Evolutionary conservation across 2,888 invertebrate genomes (phyloP).

Genomic region (Lycocerus yunnanus): DNA sequence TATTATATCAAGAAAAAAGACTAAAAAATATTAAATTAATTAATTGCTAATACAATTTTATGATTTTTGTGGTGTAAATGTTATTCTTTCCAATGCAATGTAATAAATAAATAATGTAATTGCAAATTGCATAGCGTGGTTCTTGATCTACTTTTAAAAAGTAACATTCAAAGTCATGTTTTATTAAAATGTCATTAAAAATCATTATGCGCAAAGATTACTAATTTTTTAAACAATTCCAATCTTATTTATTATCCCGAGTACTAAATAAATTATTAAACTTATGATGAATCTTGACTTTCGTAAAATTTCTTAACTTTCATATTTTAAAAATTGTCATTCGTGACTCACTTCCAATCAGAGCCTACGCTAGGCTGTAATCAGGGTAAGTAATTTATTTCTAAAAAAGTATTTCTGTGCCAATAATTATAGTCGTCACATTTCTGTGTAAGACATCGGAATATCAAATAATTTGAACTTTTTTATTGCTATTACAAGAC

Average conservation of each 20-base stretch:
- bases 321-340: too few species aligned
- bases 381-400: too few species aligned
- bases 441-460: too few species aligned
- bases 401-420: too few species aligned
- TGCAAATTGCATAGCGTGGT: not conserved
- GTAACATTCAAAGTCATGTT: not conserved
- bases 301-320: not conserved
- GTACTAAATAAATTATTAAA: not conserved
- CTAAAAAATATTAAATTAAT: too few species aligned
- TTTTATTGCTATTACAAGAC: too few species aligned
- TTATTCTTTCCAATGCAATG: not conserved
- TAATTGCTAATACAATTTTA: not conserved
- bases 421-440: too few species aligned
- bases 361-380: too few species aligned
- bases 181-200: not conserved
- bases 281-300: not conserved
- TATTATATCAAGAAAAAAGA: too few species aligned
- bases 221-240: not conserved
- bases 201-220: not conserved
- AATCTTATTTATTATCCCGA: not conserved
- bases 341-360: too few species aligned
- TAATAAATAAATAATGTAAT: not conserved
- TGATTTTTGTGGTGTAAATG: too few species aligned
- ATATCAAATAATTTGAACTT: too few species aligned
- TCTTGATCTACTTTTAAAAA: not conserved